Evolutionary conservation across 2,888 invertebrate genomes (phyloP).

Genomic region (Eurytoma californica): DNA sequence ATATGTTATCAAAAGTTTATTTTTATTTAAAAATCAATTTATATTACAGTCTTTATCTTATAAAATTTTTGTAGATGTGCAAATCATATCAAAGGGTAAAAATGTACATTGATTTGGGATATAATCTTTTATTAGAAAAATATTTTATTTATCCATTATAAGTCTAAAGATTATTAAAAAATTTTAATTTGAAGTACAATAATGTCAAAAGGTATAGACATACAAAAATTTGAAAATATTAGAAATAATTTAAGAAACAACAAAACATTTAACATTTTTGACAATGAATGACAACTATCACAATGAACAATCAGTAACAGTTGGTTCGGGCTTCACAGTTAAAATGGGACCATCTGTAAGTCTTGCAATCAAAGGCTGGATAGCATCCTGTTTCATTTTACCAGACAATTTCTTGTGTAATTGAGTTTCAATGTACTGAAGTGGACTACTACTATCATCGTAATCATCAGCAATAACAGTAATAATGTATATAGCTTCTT

Average conservation of each 20-base stretch:
- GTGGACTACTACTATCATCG: slow-evolving; percentile 57
- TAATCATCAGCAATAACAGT: slow-evolving; percentile 71
- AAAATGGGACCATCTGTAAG: slow-evolving; percentile 73
- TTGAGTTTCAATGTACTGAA: slow-evolving; percentile 68
- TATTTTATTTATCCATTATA: background rate
- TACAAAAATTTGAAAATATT: slow-evolving; percentile 15
- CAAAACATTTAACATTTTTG: slow-evolving; percentile 56
- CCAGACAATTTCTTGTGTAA: slow-evolving; percentile 70
- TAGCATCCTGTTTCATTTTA: slow-evolving; percentile 72
- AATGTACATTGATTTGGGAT: slow-evolving; percentile 3
- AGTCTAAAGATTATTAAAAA: background rate
- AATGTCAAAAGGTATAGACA: background rate
- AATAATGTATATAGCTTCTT: slow-evolving; percentile 74
- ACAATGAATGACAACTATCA: too few relatives aligned
- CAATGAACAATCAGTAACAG: slow-evolving; percentile 55
- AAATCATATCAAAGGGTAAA: background rate
- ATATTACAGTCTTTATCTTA: background rate
- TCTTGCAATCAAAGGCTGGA: slow-evolving; percentile 75
- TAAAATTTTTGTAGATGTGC: background rate
- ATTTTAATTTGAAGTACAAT: background rate
- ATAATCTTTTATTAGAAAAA: background rate
- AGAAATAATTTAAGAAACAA: slow-evolving; percentile 64
- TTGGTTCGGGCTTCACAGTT: slow-evolving; percentile 64
- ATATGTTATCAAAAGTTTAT: slow-evolving; percentile 61
- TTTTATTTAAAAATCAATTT: slow-evolving; percentile 18